Base-by-base conservation (phyloP, 2,888 invertebrate genomes). In the Drosophila peninsularis region DNA sequence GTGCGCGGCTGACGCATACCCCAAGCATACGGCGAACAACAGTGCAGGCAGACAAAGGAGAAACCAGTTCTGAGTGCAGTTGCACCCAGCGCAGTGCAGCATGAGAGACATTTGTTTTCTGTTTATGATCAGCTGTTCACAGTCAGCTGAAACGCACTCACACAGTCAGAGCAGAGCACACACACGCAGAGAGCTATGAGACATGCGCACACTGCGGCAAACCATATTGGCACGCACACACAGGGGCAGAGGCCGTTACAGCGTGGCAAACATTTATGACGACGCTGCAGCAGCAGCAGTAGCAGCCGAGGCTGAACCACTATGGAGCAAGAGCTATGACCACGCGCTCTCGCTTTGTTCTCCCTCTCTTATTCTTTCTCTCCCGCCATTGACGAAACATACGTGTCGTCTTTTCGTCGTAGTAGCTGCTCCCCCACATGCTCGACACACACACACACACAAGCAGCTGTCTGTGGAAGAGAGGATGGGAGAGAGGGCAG, bases 121-220 rank as follows among this genome's bases (percentile, higher is more conserved):
- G 82, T 79, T 82, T 75, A 80, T 69, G 62, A 70, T 80, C 79
- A 80, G 79, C 82, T 80, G 79, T 81, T 84, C 19, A 13, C 39
- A 62, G 62, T 76, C 80, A 67, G 75, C 80, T 73, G 67, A 64
- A 77, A 11, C 24, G 10, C 32, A 45, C 36, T 24, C 17, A 34
- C 47, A 5, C 17, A 64, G 21, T 50, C 62, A 42, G 32, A 37
- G 34, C 13, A 14, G 34, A 36, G 14, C 32, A 36, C 53, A 63
- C 24, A 52, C 57, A 41, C 42, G 42, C 36, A 45, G 34, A 39
- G 6, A 11, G 30, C 0, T 32, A 54, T 19, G 44, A 60, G 58
- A 32, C 75, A 75, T 70, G 79, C 76, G 79, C 70, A 60, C 14
- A 24, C 6, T 5, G 37, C 9, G 37, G 44, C 47, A 34, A 47